Base-by-base conservation (phyloP, 2,888 invertebrate genomes). In the Dynastes maya region DNA sequence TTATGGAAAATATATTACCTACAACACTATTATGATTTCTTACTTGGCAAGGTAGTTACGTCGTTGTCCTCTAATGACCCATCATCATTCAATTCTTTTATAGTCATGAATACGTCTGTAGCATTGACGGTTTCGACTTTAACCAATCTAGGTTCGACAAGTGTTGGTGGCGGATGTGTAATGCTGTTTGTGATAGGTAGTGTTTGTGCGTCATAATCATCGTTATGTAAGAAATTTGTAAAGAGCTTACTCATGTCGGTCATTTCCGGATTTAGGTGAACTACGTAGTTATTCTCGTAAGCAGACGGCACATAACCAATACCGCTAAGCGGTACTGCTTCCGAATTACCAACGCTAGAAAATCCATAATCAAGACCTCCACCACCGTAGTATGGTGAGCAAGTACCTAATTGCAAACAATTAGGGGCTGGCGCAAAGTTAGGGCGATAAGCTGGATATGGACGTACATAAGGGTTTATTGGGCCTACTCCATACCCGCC, bases 401-500 rank as follows among this genome's bases (percentile, higher is more conserved):
- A 84, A 8, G 53, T 72, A 27, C 83, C 82, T 1, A 80, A 80
- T 80, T 84, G 84, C 49, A 76, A 79, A 55, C 83, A 83, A n/a
- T 83, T 83, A 2, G 85, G 85, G 5, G 76, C 65, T 55, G 83
- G 84, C 0, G 84, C 80, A 79, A 83, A 86, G n/a, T 8, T 8
- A 45, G 82, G 82, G 2, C 85, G 81, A 78, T 86, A 87, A 45
- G 11, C 45, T 1, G 45, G 45, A 45, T 11, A 11, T 45, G 82
- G 78, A 86, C 87, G 29, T 37, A 37, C 32, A 5, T 37, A 37
- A 2, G 32, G 32, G 32, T 37, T 37, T 37, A 85, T 81, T 0
- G 88, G 85, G 8, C 87, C 78, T 5, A 75, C 68, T n/a, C 58
- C 58, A 45, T 75, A 85, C 27, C 86, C 86, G 78, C 55, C 55